Base-by-base conservation (phyloP, 1,140 invertebrate genomes). In the Sarcophaga peregrina region DNA sequence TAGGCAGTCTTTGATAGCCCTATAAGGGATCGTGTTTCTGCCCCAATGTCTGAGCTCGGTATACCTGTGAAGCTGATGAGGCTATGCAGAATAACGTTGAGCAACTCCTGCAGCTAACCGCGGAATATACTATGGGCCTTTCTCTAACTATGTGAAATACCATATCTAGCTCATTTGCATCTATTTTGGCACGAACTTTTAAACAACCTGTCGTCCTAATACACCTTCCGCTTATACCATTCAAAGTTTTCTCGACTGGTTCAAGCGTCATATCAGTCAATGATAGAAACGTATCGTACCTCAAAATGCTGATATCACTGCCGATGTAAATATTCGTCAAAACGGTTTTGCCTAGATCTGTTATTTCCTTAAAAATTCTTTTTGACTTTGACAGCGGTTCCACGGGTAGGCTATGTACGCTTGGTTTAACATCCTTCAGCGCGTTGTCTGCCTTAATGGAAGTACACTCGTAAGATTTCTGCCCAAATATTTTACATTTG, bases 111-210 rank as follows among this genome's bases (percentile, higher is more conserved):
- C 73, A 37, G 11, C 46, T 75, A 15, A 75, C 46, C 7, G n/a
- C 73, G 11, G 73, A 45, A 45, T 74, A 74, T n/a, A 47, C 17
- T 75, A 75, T 47, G 46, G 46, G 37, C 8, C 37, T 7, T n/a
- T 75, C 46, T 75, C 46, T 15, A 75, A 75, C 45, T 20, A 47
- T 47, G 73, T 75, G 73, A 46, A 75, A 75, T 75, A 17, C n/a
- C 7, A 75, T 75, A 46, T 75, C 73, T 47, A 75, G 37, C 15
- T 75, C 73, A 47, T 15, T n/a, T 7, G 45, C 46, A 47, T 75
- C 73, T 13, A 75, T 47, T 7, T 47, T 47, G 11, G 45, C 45
- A 20, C 45, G 45, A n/a, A 15, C 17, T 47, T 75, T 13, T n/a
- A 75, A n/a, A 47, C 8, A 13, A 15, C 73, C 73, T 15, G 47